phyloP scores from a whole-genome alignment of 2,797 vertebrate species.

The Galago senegalensis region DNA sequence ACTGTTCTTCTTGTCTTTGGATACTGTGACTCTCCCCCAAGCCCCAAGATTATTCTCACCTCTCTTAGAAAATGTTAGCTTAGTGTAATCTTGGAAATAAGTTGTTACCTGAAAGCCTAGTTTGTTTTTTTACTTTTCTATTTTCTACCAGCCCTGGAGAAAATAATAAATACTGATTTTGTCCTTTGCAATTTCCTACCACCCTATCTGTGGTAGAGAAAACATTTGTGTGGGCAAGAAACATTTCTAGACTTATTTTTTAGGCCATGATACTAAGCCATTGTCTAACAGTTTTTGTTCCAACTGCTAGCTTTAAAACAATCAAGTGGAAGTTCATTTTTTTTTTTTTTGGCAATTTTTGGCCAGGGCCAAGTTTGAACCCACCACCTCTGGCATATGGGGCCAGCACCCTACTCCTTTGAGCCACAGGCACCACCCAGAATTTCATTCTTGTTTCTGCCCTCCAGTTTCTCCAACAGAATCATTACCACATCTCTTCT shows the following conservation, averaged over 20 bases:
- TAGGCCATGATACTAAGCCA: not conserved
- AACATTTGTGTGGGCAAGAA: not conserved
- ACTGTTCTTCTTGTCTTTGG: conserved; percentile 63
- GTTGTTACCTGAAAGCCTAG: conserved; percentile 31
- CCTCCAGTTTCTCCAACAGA: not conserved
- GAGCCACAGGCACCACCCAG: too few relatives aligned
- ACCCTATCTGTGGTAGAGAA: not conserved
- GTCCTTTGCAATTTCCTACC: not conserved
- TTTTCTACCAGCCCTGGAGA: not conserved
- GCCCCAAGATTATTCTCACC: not conserved
- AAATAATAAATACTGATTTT: conserved; percentile 26
- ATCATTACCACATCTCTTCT: not conserved
- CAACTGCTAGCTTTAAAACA: not conserved
- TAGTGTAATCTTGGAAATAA: conserved; percentile 33
- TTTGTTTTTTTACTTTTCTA: not conserved
- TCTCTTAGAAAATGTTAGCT: conserved; percentile 41
- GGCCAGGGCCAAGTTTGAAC: too few relatives aligned
- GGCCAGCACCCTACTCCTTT: too few relatives aligned
- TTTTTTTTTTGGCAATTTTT: too few relatives aligned
- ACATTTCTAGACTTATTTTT: not conserved
- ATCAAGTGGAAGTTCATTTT: not conserved
- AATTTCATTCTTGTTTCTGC: not conserved
- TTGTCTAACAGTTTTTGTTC: not conserved
- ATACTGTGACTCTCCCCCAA: not conserved
- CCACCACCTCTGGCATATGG: too few relatives aligned